Evolutionary conservation across 2,888 invertebrate genomes (phyloP).

Genomic region (Euzetes globulus): DNA sequence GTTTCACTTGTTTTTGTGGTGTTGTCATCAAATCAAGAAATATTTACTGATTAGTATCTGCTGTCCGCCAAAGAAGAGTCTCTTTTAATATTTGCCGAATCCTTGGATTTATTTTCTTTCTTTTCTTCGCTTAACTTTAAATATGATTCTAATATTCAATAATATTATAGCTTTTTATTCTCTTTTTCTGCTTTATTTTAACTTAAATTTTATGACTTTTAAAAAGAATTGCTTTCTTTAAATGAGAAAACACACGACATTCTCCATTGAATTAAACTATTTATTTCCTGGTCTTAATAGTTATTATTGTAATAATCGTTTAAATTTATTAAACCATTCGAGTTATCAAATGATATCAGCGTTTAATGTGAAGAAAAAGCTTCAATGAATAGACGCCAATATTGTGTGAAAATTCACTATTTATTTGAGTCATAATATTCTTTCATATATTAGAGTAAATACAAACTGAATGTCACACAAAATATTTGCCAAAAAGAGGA

Average conservation of each 20-base stretch:
- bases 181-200: background rate
- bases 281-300: background rate
- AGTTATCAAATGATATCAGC: no score
- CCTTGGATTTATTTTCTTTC: background rate
- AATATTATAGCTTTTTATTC: background rate
- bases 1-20: background rate
- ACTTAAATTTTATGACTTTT: background rate
- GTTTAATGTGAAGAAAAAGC: no score
- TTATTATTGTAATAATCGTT: slow-evolving; percentile 1
- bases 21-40: background rate
- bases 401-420: background rate
- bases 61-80: background rate
- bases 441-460: background rate
- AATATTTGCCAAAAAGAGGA: background rate
- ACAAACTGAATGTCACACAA: background rate
- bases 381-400: no score
- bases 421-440: slow-evolving; percentile 2
- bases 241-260: background rate
- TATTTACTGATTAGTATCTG: slow-evolving; percentile 14
- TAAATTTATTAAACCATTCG: background rate
- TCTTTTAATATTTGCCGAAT: background rate
- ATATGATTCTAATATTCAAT: slow-evolving; percentile 5
- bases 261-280: background rate
- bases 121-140: background rate
- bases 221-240: background rate